Percentiles rank a stretch among this genome's conserved stretches.
phyloP scores from a whole-genome alignment of 2,888 invertebrate species.

The Alentia gelatinosa region DNA sequence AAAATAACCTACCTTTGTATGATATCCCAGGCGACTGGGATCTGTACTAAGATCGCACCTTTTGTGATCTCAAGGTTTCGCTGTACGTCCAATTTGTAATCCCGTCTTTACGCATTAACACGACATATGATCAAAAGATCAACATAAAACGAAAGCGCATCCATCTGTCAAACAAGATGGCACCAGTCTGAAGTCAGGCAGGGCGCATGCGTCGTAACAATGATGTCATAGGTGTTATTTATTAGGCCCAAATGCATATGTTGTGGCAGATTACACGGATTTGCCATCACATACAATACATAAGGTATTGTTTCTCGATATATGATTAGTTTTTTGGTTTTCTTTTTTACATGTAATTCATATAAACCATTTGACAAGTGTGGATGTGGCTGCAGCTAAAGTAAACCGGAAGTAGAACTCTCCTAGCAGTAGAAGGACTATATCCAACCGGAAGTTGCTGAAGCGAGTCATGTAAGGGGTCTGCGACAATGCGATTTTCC shows the following conservation, averaged over 20 bases:
- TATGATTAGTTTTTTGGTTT: neutral
- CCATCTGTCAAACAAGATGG: conserved; percentile 55
- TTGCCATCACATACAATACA: neutral
- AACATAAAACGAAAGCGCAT: neutral
- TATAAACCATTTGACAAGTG: neutral
- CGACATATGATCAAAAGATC: conserved; percentile 30
- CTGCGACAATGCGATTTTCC: neutral
- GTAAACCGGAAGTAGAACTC: conserved; percentile 13
- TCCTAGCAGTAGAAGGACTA: neutral
- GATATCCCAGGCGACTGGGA: neutral
- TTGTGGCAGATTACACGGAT: neutral
- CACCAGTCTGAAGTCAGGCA: conserved; percentile 9
- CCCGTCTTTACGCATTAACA: neutral
- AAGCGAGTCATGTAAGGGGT: neutral
- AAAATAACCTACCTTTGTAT: neutral
- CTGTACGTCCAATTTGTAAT: neutral
- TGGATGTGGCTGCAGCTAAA: neutral
- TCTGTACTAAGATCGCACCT: neutral
- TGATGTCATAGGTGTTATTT: conserved; percentile 52
- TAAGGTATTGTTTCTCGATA: neutral
- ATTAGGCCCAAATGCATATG: conserved; percentile 23
- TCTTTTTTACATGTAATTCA: neutral
- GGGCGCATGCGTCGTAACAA: conserved; percentile 48
- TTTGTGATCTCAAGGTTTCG: neutral
- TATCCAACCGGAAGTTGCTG: neutral